Base-by-base conservation (phyloP, 2,113 vertebrate genomes). In the Calidris pygmaea region DNA sequence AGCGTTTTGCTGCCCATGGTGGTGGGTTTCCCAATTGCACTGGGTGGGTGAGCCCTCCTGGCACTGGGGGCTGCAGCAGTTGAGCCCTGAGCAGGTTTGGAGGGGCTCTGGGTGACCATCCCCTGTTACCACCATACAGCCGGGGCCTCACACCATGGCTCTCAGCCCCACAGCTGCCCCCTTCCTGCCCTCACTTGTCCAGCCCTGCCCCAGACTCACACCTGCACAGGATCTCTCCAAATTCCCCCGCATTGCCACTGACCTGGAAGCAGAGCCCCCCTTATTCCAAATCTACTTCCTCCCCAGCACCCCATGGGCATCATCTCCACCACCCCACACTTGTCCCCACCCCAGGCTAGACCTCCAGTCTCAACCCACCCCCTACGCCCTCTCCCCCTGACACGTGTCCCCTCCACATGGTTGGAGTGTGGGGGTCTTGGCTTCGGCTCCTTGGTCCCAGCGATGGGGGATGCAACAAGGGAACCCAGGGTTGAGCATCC, bases 371-470 rank as follows among this genome's bases (percentile, higher is more conserved):
- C 58, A 80, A 16, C 22, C 53, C 89, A 20, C 7, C 15, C 26
- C 11, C 4, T 43, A 5, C 0, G 0, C 12, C 35, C 9, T n/a
- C 32, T 35, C 9, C 22, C 10, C 30, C 1, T 4, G 68, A 22
- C 32, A 48, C 13, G 19, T 0, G 0, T n/a, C 3, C 1, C 5
- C 17, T 67, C 16, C 20, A 22, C 2, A 1, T 12, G 19, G 6
- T 39, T 1, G 2, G 37, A 9, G 2, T 19, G 4, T 20, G 62
- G 21, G 7, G 7, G 4, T 65, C 63, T 83, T 23, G 48, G 23
- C 34, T 91, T 77, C 2, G 4, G 9, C 16, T 74, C 50, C 19
- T 94, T 79, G 3, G 1, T 13, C 30, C 12, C 45, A 83, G 53
- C 0, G 0, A 8, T 7, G 34, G 23, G 58, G 30, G 10, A 32